Percentiles rank a stretch among this genome's conserved stretches.
phyloP scores from a whole-genome alignment of 2,888 invertebrate species.

The Clivina fossor region DNA sequence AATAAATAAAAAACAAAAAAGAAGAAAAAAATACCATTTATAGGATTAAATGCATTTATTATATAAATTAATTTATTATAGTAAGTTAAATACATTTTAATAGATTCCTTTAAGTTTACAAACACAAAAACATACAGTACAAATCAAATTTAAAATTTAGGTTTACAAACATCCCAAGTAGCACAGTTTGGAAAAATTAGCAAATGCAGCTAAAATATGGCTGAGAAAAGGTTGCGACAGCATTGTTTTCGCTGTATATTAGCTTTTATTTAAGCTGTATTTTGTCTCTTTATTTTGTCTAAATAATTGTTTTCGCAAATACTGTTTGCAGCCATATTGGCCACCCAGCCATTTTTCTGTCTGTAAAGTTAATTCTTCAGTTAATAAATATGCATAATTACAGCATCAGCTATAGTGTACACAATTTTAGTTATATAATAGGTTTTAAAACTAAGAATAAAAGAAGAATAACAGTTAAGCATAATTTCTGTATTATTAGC shows the following conservation, averaged over 20 bases:
- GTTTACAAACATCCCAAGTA: too few relatives aligned
- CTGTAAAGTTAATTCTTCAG: not conserved
- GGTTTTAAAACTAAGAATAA: constrained; percentile 1
- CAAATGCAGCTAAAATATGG: constrained; percentile 6
- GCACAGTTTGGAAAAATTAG: constrained; percentile 6
- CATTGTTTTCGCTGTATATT: constrained; percentile 8
- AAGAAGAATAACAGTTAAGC: constrained; percentile 7
- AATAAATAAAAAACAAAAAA: too few relatives aligned
- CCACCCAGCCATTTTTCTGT: not conserved
- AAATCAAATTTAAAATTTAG: too few relatives aligned
- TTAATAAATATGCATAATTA: not conserved
- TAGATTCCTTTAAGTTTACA: too few relatives aligned
- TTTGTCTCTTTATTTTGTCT: constrained; percentile 5
- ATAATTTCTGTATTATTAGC: constrained; percentile 3
- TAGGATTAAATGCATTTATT: too few relatives aligned
- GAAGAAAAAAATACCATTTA: too few relatives aligned
- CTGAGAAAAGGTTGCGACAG: constrained; percentile 5
- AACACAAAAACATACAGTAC: too few relatives aligned
- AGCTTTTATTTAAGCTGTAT: constrained; percentile 3
- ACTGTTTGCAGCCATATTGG: not conserved
- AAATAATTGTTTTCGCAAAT: not conserved
- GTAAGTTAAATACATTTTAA: too few relatives aligned
- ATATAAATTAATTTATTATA: too few relatives aligned
- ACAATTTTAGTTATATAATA: not conserved
- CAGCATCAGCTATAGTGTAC: not conserved